A percentile compares a stretch with the other conserved stretches of the same genome.
Conservation (phyloP, 2,113 vertebrate genomes). For the Theristicus caerulescens region DNA sequence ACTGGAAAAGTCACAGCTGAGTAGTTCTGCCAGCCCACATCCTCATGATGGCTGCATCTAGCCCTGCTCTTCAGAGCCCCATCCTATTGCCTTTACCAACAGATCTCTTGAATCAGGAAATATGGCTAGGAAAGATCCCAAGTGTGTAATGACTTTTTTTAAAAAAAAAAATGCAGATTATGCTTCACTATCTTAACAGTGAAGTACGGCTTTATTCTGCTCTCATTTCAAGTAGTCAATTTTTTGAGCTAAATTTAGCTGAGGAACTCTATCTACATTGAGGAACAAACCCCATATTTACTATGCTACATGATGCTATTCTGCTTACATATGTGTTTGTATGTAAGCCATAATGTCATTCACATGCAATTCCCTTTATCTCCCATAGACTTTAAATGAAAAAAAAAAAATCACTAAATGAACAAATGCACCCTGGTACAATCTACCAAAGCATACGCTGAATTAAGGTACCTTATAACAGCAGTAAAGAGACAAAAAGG, state of each 20-base stretch:
- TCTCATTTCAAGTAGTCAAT: background rate
- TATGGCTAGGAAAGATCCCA: background rate
- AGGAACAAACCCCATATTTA: background rate
- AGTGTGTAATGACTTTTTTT: background rate
- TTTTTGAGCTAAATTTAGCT: background rate
- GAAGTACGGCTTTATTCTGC: background rate
- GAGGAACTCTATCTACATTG: background rate
- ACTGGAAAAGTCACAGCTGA: fast-evolving
- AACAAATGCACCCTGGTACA: background rate
- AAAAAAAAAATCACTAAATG: background rate
- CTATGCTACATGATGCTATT: background rate
- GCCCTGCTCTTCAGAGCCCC: background rate
- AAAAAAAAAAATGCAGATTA: background rate
- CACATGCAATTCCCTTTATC: background rate
- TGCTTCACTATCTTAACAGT: background rate
- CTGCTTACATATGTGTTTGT: background rate
- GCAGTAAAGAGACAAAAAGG: background rate
- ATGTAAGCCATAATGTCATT: background rate
- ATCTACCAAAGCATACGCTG: background rate
- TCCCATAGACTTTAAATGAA: background rate
- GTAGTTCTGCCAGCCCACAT: background rate
- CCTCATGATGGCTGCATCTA: background rate
- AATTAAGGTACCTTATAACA: background rate
- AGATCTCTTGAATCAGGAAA: background rate
- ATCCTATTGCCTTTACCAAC: background rate